A percentile compares a stretch with the other conserved stretches of the same genome.
phyloP scores from a whole-genome alignment of 2,888 invertebrate species.

The Pecten maximus region DNA sequence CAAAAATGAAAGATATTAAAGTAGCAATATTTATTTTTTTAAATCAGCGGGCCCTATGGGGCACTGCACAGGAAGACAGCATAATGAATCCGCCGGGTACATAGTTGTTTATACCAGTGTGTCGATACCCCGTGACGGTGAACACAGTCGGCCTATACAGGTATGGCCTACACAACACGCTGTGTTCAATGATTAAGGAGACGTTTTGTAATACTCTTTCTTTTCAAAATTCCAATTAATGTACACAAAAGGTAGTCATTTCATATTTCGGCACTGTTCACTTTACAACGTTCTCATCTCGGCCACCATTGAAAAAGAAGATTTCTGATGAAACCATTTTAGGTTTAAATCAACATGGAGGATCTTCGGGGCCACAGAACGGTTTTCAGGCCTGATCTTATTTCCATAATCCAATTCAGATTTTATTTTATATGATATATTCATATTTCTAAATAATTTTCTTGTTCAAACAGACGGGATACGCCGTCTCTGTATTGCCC shows the following conservation, averaged over 20 bases:
- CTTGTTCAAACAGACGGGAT: not conserved
- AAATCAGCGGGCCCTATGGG: not conserved
- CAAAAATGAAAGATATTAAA: not conserved
- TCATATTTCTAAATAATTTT: conserved; percentile 25
- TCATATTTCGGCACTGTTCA: conserved; percentile 15
- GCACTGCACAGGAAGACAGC: not conserved
- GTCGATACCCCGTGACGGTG: not conserved
- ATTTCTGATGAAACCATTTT: not conserved
- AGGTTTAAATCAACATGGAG: conserved; percentile 14
- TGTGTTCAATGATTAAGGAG: not conserved
- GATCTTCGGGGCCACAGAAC: not conserved
- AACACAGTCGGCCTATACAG: not conserved
- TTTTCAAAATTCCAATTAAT: conserved; percentile 20
- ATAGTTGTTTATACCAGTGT: not conserved
- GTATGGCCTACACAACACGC: not conserved
- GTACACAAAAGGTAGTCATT: not conserved
- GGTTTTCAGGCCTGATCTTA: not conserved
- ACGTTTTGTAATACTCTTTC: not conserved
- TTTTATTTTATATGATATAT: conserved; percentile 28
- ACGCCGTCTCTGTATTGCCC: not conserved
- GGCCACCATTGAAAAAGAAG: not conserved
- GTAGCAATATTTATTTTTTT: not conserved
- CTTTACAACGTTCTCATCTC: not conserved
- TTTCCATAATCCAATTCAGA: conserved; percentile 21
- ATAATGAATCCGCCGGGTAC: not conserved